Evolutionary conservation across 1,140 invertebrate species (phyloP).

Genomic region (Atta colombica): DNA sequence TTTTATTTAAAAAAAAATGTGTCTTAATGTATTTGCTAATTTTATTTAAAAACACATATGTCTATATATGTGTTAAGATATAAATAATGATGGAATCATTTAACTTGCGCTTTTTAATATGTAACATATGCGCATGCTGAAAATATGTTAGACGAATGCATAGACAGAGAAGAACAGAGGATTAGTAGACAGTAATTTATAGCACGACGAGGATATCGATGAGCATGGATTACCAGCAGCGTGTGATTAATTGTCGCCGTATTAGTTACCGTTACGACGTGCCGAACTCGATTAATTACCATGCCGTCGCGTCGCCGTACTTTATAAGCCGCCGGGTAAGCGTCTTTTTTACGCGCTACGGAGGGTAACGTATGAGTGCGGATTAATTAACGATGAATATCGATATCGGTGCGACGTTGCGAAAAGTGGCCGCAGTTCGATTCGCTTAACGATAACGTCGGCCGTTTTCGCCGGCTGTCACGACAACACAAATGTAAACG

Average conservation of each 20-base stretch:
- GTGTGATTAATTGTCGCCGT: conserved; percentile 72
- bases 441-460: conserved; percentile 38
- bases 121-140: neutral
- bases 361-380: conserved; percentile 21
- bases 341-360: conserved; percentile 27
- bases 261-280: conserved; percentile 68
- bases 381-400: conserved; percentile 59
- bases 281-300: conserved; percentile 73
- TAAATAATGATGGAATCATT: neutral
- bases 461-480: conserved; percentile 44
- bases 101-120: conserved; percentile 1
- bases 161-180: neutral
- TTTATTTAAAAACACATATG: neutral
- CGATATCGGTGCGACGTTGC: conserved; percentile 10
- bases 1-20: neutral
- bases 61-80: neutral
- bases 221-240: conserved; percentile 65
- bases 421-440: conserved; percentile 28
- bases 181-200: conserved; percentile 66
- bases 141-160: conserved; percentile 37
- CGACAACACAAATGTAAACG: neutral
- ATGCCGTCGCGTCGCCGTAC: conserved; percentile 36
- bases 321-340: conserved; percentile 58
- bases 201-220: conserved; percentile 61
- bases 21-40: neutral